These are phyloP conservation scores for Melanocharis versteri DNA, from an alignment of 2,113 vertebrate genomes.

Conservation along the genomic window DNA sequence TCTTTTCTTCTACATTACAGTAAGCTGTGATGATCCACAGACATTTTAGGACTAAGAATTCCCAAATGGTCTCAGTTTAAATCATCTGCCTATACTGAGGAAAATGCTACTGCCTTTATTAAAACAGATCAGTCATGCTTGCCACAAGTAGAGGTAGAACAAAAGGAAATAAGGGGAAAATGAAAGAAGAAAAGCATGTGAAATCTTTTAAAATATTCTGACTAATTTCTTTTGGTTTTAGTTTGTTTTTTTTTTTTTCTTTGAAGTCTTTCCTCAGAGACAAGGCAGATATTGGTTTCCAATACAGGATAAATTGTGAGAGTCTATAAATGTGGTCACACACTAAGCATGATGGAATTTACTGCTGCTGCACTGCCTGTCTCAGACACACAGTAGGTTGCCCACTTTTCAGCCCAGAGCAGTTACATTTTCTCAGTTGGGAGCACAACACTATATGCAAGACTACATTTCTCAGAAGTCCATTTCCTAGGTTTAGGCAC, in stretches of 20 bases:
- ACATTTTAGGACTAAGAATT: slow-evolving; percentile 4
- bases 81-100: background rate
- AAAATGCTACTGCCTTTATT: background rate
- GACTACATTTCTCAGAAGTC: background rate
- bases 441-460: background rate
- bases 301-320: background rate
- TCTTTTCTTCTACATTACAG: background rate
- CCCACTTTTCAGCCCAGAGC: background rate
- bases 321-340: background rate
- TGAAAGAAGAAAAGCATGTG: background rate
- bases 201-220: background rate
- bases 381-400: background rate
- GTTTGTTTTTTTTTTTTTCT: background rate
- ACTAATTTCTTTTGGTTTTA: background rate
- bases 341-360: background rate
- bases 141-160: background rate
- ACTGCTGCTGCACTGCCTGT: background rate
- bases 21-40: background rate
- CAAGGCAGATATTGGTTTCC: background rate
- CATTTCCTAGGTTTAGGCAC: background rate
- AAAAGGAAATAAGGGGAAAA: background rate
- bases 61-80: slow-evolving; percentile 2
- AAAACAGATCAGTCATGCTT: slow-evolving; percentile 10
- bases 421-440: background rate
- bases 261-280: background rate